Base-by-base conservation (phyloP, 2,113 vertebrate species). In the Apus apus region DNA sequence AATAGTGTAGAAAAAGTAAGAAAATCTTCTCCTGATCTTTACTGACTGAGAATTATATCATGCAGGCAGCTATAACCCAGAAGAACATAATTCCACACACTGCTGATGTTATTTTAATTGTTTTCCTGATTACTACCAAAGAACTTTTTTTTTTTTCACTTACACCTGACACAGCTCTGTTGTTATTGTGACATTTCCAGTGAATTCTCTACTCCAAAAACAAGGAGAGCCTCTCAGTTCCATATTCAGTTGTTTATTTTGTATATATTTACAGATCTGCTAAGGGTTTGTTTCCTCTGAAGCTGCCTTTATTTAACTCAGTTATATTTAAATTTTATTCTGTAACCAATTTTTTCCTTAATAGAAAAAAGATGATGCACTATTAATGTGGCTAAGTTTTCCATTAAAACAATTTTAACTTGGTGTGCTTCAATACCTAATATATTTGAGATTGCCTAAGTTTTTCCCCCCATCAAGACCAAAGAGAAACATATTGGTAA, bases 341-440 rank as follows among this genome's bases (percentile, higher is more conserved):
- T 76, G 46, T 80, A 97, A 92, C 88, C 60, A 89, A 74, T 78
- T 92, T 94, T 86, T 89, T 83, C 45, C 61, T 81, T 93, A 94
- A 96, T 89, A 92, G 86, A 90, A 94, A 95, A 96, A 94, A 82
- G 45, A 94, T 94, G 73, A 75, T 87, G 51, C 40, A 34, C 60
- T 89, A 90, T 72, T 89, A 96, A 92, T 89, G 89, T 93, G 72
- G 65, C 53, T 81, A 91, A 87, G 73, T 94, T 96, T 95, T 96
- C 94, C 94, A 90, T 58, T 93, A 75, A 87, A 96, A 94, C 22
- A 68, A 70, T 87, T 93, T 32, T 79, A 87, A 87, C 61, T 89
- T 89, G 48, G 20, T 91, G 65, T 85, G 48, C 53, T 84, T 91
- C 74, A 56, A 79, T 85, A 66, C 83, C 87, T 89, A 89, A 86